phyloP scores from a whole-genome alignment of 2,797 vertebrate genomes.

The Acestrorhynchus altus region DNA sequence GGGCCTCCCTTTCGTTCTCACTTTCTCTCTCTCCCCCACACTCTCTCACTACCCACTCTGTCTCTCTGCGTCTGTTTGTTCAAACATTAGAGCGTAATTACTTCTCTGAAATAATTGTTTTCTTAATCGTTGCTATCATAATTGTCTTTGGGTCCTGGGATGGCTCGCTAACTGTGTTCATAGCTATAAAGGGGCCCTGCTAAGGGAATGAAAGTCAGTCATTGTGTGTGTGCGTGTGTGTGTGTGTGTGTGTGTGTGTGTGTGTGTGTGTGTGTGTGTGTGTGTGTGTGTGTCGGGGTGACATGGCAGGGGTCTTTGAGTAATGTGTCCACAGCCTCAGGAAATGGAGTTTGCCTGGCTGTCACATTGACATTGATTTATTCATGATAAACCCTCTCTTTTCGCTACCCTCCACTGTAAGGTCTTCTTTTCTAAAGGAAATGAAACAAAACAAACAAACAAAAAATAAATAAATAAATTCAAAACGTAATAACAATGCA shows the following conservation, averaged over 20 bases:
- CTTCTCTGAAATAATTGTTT: slow-evolving; percentile 80
- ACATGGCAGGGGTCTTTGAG: slow-evolving; percentile 55
- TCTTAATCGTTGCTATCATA: slow-evolving; percentile 72
- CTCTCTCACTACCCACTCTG: slow-evolving; percentile 25
- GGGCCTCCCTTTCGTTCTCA: slow-evolving; percentile 45
- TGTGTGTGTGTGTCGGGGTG: slow-evolving; percentile 44
- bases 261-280: slow-evolving; percentile 33
- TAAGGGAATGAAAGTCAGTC: slow-evolving; percentile 47
- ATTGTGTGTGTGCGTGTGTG: too few species aligned
- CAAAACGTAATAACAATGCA: slow-evolving; percentile 32
- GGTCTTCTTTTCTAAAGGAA: slow-evolving; percentile 43
- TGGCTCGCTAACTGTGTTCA: slow-evolving; percentile 50
- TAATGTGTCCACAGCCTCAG: slow-evolving; percentile 55
- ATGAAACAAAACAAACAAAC: slow-evolving; percentile 44
- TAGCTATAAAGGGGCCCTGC: slow-evolving; percentile 45
- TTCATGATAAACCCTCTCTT: slow-evolving; percentile 67
- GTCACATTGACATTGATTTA: slow-evolving; percentile 61
- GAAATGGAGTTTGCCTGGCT: slow-evolving; percentile 56
- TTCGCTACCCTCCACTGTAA: slow-evolving; percentile 55
- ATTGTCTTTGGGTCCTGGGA: slow-evolving; percentile 62
- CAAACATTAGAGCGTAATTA: slow-evolving; percentile 75
- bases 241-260: slow-evolving; percentile 34
- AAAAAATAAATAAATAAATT: too few species aligned
- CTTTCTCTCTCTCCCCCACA: slow-evolving; percentile 29
- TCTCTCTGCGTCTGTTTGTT: slow-evolving; percentile 69